Base-by-base conservation (phyloP, 2,113 vertebrate genomes). In the Thomomys bottae region DNA sequence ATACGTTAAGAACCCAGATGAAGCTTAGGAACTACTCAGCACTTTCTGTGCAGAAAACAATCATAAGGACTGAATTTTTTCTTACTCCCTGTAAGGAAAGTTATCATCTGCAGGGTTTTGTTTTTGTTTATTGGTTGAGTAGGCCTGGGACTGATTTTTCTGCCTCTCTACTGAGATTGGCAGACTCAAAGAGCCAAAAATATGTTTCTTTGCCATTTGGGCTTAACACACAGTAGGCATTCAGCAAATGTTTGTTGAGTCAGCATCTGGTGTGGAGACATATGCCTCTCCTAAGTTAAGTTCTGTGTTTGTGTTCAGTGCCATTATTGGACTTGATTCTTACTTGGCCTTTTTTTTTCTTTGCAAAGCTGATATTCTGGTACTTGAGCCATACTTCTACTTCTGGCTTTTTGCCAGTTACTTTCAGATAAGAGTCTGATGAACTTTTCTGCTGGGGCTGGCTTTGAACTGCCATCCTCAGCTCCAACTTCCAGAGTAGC, bases 1-100 rank as follows among this genome's bases (percentile, higher is more conserved):
- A 32, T 36, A 32, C 64, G 45, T 72, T 70, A 38, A 36, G 89
- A 82, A 68, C 90, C 84, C 79, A 79, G 75, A 66, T 73, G 84
- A 63, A 61, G 32, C 88, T 88, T 72, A 72, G 88, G 36, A 84
- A 11, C 88, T 15, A 61, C 57, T 81, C 81, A 23, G 91, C 79
- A 64, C 71, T 68, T 73, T 88, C 66, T 70, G 28, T 30, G 11
- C 70, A 64, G 88, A 90, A 76, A 91, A 84, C 79, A 40, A 5
- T 57, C 18, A 0, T 14, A 3, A 79, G 2, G 67, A n/a, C 66
- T 10, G 64, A 21, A 34, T 40, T 57, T 84, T 68, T 24, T 40
- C 87, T 42, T 2, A 11, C 45, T 73, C 49, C 17, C 75, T 82
- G 71, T 30, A 34, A 81, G 79, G 80, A 90, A 23, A 0, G 34